A percentile compares a stretch with the other conserved stretches of the same genome.
Evolutionary conservation across 1,140 invertebrate species (phyloP).

Genomic region (Drosophila sechellia): DNA sequence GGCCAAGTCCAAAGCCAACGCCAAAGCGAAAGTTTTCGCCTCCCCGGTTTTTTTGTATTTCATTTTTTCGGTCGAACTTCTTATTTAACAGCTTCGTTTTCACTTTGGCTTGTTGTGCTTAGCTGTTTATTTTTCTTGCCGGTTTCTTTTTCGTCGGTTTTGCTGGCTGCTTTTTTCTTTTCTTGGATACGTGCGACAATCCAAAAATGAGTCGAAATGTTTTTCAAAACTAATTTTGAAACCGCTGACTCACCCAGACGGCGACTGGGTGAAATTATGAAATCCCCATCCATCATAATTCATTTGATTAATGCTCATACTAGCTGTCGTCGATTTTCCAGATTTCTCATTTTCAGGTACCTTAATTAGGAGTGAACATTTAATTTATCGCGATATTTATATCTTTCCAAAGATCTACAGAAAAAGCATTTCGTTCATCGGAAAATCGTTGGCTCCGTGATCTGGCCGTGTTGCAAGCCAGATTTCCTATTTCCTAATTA

Average conservation of each 20-base stretch:
- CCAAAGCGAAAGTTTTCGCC: constrained; percentile 72
- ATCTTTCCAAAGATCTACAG: too few relatives aligned
- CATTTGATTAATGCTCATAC: constrained; percentile 18
- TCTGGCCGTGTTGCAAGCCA: constrained; percentile 26
- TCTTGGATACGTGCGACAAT: constrained; percentile 51
- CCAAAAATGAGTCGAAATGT: constrained; percentile 48
- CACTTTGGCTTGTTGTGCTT: constrained; percentile 39
- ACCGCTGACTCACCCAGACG: neutral
- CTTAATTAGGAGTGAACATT: neutral
- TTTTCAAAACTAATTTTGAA: constrained; percentile 6
- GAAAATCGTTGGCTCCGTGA: neutral
- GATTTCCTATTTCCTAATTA: constrained; percentile 57
- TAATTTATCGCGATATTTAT: neutral
- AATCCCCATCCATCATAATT: constrained; percentile 31
- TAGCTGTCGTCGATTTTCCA: constrained; percentile 11
- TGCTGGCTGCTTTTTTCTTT: neutral
- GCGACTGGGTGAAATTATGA: constrained; percentile 17
- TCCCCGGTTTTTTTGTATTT: constrained; percentile 20
- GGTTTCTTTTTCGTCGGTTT: constrained; percentile 16
- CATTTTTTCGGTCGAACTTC: constrained; percentile 46
- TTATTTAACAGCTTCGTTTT: constrained; percentile 70
- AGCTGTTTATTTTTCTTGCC: constrained; percentile 33
- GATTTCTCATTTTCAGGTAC: constrained; percentile 2
- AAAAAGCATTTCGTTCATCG: neutral
- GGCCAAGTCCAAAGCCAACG: constrained; percentile 69